These are phyloP conservation scores for Hirudo medicinalis DNA, from an alignment of 1,140 invertebrate species.

Conservation along the genomic window DNA sequence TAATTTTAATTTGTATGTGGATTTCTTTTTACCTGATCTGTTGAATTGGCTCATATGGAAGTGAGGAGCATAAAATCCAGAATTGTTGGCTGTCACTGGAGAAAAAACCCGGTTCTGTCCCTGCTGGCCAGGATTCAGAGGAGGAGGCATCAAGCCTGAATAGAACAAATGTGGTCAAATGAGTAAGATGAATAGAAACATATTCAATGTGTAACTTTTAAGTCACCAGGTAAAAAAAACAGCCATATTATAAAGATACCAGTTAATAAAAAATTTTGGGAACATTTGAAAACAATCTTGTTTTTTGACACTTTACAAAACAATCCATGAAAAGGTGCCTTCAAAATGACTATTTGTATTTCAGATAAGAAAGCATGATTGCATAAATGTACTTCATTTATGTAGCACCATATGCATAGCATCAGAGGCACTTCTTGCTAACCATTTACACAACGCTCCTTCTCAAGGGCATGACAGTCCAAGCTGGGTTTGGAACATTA, in stretches of 20 bases:
- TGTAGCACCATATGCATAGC: too few relatives aligned
- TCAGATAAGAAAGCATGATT: not conserved
- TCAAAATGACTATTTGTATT: not conserved
- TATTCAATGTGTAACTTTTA: too few relatives aligned
- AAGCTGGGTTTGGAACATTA: too few relatives aligned
- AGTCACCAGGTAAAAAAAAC: too few relatives aligned
- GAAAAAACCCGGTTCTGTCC: conserved; percentile 6
- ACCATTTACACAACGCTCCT: too few relatives aligned
- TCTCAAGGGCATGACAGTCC: too few relatives aligned
- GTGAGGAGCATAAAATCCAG: not conserved
- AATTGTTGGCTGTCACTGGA: not conserved
- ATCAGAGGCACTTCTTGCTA: too few relatives aligned
- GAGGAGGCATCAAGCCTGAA: not conserved
- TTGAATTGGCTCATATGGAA: not conserved
- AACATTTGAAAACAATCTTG: not conserved
- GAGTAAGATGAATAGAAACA: too few relatives aligned
- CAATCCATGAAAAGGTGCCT: not conserved
- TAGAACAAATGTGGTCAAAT: too few relatives aligned
- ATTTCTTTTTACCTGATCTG: not conserved
- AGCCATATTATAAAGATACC: too few relatives aligned
- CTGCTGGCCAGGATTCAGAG: not conserved
- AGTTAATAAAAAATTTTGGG: too few relatives aligned
- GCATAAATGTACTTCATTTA: too few relatives aligned
- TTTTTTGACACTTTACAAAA: not conserved
- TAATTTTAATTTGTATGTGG: not conserved